phyloP scores from a whole-genome alignment of 2,113 vertebrate genomes.

The Heterotis niloticus region DNA sequence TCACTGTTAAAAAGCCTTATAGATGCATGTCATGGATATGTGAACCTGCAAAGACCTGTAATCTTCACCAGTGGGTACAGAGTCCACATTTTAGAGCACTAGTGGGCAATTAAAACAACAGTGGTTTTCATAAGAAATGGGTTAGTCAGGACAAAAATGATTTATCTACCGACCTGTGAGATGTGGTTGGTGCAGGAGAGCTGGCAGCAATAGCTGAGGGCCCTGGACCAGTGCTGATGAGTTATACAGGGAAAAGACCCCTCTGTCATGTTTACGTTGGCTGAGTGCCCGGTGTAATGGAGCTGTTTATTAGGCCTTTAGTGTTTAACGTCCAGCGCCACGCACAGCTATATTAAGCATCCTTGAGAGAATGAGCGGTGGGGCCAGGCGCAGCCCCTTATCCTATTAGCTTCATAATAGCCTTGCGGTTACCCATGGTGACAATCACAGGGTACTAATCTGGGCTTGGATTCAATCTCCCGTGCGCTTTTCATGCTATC shows the following conservation, averaged over 20 bases:
- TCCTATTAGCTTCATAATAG: slow-evolving; percentile 39
- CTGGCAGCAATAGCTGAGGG: neutral
- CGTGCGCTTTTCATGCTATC: slow-evolving; percentile 31
- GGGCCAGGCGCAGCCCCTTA: slow-evolving; percentile 24
- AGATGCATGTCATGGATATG: too few species aligned
- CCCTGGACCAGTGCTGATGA: neutral
- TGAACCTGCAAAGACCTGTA: neutral
- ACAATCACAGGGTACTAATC: slow-evolving; percentile 38
- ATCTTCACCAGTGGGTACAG: neutral
- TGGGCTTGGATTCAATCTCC: slow-evolving; percentile 29
- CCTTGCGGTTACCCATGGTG: slow-evolving; percentile 36
- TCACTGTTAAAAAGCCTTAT: too few species aligned
- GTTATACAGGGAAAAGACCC: neutral
- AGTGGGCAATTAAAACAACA: too few species aligned
- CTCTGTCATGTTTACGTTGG: slow-evolving; percentile 18
- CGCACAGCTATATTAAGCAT: slow-evolving; percentile 22
- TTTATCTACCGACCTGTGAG: neutral
- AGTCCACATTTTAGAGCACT: too few species aligned
- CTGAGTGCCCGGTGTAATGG: slow-evolving; percentile 16
- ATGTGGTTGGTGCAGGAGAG: neutral
- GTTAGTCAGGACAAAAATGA: neutral
- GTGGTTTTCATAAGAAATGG: neutral
- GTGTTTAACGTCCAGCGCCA: neutral
- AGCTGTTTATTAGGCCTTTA: slow-evolving; percentile 20
- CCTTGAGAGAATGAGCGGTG: slow-evolving; percentile 14